Conservation (phyloP, 2,113 vertebrate genomes). For the Rissa tridactyla region DNA sequence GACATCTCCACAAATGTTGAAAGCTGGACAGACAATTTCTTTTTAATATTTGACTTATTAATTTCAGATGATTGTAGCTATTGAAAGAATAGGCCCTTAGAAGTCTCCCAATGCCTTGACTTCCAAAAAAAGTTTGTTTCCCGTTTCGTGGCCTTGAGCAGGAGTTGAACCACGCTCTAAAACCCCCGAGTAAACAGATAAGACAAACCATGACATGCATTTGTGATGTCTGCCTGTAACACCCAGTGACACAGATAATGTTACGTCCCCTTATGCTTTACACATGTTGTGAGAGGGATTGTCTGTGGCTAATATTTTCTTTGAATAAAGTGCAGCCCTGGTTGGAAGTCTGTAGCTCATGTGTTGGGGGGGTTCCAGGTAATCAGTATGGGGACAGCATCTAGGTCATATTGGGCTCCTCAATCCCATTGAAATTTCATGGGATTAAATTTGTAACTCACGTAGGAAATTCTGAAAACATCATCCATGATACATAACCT, state of each 20-base stretch:
- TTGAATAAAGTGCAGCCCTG: not conserved
- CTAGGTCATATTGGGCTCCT: not conserved
- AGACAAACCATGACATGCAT: not conserved
- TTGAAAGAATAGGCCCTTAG: not conserved
- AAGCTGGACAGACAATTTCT: not conserved
- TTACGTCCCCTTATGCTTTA: rapidly evolving
- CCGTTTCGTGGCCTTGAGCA: not conserved
- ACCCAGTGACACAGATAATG: not conserved
- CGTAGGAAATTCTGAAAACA: not conserved
- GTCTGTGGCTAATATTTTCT: not conserved
- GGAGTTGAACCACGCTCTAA: not conserved
- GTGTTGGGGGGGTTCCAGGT: not conserved
- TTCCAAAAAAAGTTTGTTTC: not conserved
- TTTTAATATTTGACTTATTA: not conserved
- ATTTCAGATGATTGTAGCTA: not conserved
- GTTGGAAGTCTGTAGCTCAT: not conserved
- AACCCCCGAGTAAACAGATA: not conserved
- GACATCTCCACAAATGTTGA: not conserved
- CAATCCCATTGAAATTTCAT: not conserved
- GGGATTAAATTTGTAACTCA: not conserved
- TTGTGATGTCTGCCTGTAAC: not conserved
- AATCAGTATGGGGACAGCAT: not conserved
- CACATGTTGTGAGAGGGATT: not conserved
- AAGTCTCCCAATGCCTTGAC: not conserved
- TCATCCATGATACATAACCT: not conserved